A percentile compares a stretch with the other conserved stretches of the same genome.
Evolutionary conservation across 2,113 vertebrate species (phyloP).

Genomic region (Struthidea cinerea): DNA sequence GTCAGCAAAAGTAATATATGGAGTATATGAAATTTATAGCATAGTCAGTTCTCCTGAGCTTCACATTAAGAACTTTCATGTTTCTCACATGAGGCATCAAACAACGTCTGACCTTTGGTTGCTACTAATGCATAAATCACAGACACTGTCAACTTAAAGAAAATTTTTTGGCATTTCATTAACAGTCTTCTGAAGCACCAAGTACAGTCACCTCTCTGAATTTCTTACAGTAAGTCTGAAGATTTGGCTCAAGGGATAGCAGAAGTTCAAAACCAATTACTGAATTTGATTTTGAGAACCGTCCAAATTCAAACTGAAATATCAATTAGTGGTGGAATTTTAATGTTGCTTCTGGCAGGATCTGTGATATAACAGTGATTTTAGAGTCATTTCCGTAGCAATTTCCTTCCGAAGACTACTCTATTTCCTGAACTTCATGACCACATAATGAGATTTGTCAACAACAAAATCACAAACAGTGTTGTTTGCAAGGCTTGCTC

Average conservation of each 20-base stretch:
- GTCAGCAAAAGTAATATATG: not conserved
- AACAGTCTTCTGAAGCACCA: not conserved
- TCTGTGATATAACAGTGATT: not conserved
- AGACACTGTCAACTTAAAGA: not conserved
- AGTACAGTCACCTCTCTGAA: not conserved
- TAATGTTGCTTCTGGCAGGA: constrained; percentile 9
- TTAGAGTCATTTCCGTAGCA: constrained; percentile 16
- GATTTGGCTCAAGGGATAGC: not conserved
- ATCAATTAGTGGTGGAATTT: constrained; percentile 22
- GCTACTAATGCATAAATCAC: not conserved
- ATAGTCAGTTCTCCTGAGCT: not conserved
- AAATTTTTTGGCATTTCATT: not conserved
- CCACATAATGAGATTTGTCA: constrained; percentile 15
- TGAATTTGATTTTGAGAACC: not conserved
- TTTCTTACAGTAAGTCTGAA: not conserved
- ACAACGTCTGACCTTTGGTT: not conserved
- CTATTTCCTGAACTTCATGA: constrained; percentile 31
- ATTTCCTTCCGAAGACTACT: constrained; percentile 7
- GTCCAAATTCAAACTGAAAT: constrained; percentile 12
- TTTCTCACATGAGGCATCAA: not conserved
- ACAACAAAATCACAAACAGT: constrained; percentile 20
- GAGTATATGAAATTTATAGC: not conserved
- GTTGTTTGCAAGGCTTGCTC: not conserved
- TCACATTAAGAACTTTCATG: not conserved
- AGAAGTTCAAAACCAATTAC: not conserved